These are phyloP conservation scores for Drosophila phalerata DNA, from an alignment of 2,888 invertebrate species.

Conservation along the genomic window DNA sequence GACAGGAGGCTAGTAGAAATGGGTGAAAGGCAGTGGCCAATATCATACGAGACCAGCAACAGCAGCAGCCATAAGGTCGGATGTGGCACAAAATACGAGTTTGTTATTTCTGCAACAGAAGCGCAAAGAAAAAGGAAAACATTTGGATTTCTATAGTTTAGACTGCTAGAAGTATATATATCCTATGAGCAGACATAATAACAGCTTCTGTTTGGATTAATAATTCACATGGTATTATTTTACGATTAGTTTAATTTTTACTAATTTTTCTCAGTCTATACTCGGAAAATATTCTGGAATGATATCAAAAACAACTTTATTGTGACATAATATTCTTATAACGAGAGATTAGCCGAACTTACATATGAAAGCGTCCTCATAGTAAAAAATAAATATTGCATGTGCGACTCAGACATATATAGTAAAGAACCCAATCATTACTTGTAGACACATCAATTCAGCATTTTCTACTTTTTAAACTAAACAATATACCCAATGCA, in stretches of 20 bases:
- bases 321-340: no score
- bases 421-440: no score
- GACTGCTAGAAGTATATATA: neutral
- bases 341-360: no score
- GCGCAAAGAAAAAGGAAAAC: conserved; percentile 13
- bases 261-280: no score
- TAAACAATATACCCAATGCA: neutral
- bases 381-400: neutral
- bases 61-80: conserved; percentile 26
- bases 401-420: neutral
- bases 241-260: neutral
- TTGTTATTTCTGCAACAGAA: conserved; percentile 39
- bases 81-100: conserved; percentile 41
- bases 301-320: no score
- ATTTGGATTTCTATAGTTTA: neutral
- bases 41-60: conserved; percentile 44
- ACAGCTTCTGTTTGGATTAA: no score
- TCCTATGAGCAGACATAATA: neutral
- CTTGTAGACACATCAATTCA: neutral
- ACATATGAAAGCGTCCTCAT: neutral
- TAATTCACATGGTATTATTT: no score
- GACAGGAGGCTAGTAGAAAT: neutral
- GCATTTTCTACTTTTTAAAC: neutral
- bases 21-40: conserved; percentile 19
- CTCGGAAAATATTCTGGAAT: no score